Percentiles rank a stretch among this genome's conserved stretches.
Evolutionary conservation across 2,113 vertebrate species (phyloP).

Genomic region (Columba livia): DNA sequence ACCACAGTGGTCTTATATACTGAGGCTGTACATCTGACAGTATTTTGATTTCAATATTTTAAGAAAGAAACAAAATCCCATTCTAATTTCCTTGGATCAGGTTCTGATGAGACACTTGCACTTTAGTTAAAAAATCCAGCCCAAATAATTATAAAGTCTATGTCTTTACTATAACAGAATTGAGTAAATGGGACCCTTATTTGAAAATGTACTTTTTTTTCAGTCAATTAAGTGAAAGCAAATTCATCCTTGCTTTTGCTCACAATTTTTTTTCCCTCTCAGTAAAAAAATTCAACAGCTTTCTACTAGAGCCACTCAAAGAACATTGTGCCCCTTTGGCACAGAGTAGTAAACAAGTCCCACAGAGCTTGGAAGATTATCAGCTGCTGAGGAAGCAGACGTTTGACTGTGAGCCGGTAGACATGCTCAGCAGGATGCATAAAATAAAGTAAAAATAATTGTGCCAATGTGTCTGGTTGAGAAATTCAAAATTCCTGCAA

Average conservation of each 20-base stretch:
- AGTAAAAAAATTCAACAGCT: conserved; percentile 20
- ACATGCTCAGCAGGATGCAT: conserved; percentile 50
- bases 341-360: conserved; percentile 17
- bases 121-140: neutral
- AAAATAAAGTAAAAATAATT: conserved; percentile 65
- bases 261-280: neutral
- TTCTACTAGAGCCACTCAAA: conserved; percentile 4
- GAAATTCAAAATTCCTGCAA: conserved; percentile 57
- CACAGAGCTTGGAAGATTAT: conserved; percentile 34
- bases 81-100: neutral
- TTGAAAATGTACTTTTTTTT: neutral
- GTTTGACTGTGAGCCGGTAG: conserved; percentile 60
- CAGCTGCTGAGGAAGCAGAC: conserved; percentile 62
- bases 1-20: neutral
- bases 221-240: neutral
- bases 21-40: neutral
- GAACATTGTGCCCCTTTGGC: conserved; percentile 8
- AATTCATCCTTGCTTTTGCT: neutral
- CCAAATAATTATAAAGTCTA: neutral
- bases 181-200: neutral
- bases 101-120: neutral
- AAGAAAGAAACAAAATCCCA: neutral
- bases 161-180: neutral
- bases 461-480: conserved; percentile 39
- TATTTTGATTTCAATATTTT: neutral